Evolutionary conservation across 1,140 invertebrate genomes (phyloP), one percentile per base, ranked within the genome.

Genomic region (Saccostrea cuccullata): DNA sequence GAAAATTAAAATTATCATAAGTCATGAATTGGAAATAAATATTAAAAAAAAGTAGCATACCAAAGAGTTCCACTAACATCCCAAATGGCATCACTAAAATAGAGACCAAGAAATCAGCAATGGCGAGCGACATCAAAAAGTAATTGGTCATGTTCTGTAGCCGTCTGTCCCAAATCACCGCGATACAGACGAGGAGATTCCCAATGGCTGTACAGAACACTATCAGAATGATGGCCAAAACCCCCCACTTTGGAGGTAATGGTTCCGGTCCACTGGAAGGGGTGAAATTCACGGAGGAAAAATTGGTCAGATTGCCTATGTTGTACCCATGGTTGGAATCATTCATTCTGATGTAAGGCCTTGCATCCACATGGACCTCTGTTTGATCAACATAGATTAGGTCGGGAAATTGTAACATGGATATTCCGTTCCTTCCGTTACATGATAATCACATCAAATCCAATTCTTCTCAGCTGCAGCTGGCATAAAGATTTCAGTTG

Each of bases 71-170:
- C 12, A 99, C 98, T 73, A 98, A 97, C 36, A 99, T 97, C 94
- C 99, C 99, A 91, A 99, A 97, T 13, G 99, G 99, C 96, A 99
- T 97, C 55, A 99, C 99, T 20, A 99, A 95, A 84, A 99, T 96
- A 0, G 98, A 98, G 0, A 99, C 98, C 0, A 98, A 97, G 55
- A 99, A 96, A 94, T 99, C 99, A 0, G 98, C 98, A 40, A 99
- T 98, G 1, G 99, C 99, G 84, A 99, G 95, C 5, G 98, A 99
- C 13, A 99, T 98, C 91, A 99, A 98, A 95, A 99, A 99, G 95
- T 99, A 99, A 95, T 99, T 99, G 93, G 99, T 98, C 23, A 99
- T 98, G 90, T 98, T 99, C 90, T 98, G 96, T 55, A 99, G 95
- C 2, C 98, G 98, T 92, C 98, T 97, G 94, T 99, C 98, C 15